phyloP scores from a whole-genome alignment of 2,888 invertebrate species.

The Drosophila picticornis region DNA sequence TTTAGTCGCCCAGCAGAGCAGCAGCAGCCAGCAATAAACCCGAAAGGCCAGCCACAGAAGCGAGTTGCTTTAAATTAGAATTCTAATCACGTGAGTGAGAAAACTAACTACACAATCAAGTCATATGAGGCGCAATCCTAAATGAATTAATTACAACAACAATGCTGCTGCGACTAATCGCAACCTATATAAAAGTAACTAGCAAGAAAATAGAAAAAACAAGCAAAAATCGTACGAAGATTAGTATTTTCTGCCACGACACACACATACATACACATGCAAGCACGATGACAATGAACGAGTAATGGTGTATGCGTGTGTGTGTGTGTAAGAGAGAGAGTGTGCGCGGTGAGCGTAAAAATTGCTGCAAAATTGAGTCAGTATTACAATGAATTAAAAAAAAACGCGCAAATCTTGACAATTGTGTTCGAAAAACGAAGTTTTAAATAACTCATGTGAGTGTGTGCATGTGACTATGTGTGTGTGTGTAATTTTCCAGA shows the following conservation, averaged over 20 bases:
- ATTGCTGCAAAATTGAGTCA: slow-evolving; percentile 23
- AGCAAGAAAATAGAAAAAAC: slow-evolving; percentile 8
- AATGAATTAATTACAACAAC: slow-evolving; percentile 26
- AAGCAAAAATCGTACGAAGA: slow-evolving; percentile 32
- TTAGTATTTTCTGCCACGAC: slow-evolving; percentile 65
- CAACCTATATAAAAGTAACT: slow-evolving; percentile 11
- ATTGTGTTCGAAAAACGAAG: slow-evolving; percentile 50
- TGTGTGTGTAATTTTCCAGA: slow-evolving; percentile 67
- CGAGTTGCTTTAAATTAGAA: slow-evolving; percentile 91
- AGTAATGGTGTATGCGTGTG: slow-evolving; percentile 6
- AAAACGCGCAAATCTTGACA: slow-evolving; percentile 40
- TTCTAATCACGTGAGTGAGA: slow-evolving; percentile 93
- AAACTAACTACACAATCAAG: slow-evolving; percentile 32
- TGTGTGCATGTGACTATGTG: slow-evolving; percentile 53
- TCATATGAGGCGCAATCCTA: slow-evolving; percentile 74
- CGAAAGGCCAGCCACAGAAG: slow-evolving; percentile 85
- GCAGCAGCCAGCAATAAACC: slow-evolving; percentile 74
- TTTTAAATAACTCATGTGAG: slow-evolving; percentile 50
- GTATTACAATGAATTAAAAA: slow-evolving; percentile 17
- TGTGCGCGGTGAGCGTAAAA: slow-evolving; percentile 42
- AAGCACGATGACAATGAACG: slow-evolving; percentile 51
- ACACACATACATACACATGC: slow-evolving; percentile 51
- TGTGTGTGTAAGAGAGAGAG: slow-evolving; percentile 22
- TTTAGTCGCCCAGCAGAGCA: slow-evolving; percentile 71
- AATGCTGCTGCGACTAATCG: slow-evolving; percentile 66